Evolutionary conservation across 1,140 invertebrate genomes (phyloP), one percentile per base, ranked within the genome.

Genomic region (Rhopalosiphum maidis): DNA sequence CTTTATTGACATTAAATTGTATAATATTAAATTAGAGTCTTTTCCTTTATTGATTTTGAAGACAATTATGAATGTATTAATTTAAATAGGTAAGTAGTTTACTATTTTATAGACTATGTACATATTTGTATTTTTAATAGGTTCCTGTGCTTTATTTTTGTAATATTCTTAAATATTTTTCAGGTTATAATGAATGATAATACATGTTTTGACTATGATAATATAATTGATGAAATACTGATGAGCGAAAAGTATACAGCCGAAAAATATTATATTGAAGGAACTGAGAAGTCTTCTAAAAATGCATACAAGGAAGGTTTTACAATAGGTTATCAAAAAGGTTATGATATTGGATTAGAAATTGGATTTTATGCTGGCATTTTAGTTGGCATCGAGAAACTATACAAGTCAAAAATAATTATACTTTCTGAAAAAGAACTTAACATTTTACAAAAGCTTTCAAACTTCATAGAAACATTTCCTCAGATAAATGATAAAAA

Each of bases 261-360:
- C 30, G 22, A 94, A 88, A 77, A 93, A 90, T 93, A 94, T 25
- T 95, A 94, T 88, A 89, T 94, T 82, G 94, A 95, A 94, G 95
- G 95, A 43, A 94, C 94, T 46, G 35, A 94, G 89, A 94, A 95
- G 88, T 95, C 95, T 68, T 54, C 85, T 68, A 90, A 55, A 30
- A 94, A 95, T 87, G 95, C 95, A 35, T 94, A 94, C 82, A 90
- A 93, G 5, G 94, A 95, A 94, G 95, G 95, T 18, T 95, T 94
- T 86, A 94, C 95, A 92, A 93, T 95, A 60, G 95, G 95, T 41
- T 95, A 94, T 93, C 94, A 95, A 55, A 94, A 95, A 94, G 95
- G 95, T 18, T 92, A 91, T 25, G 95, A 95, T 91, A 93, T 95
- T 60, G 95, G 95, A 68, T 93, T 94, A 37, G 95, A 95, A 94